Percentiles rank a stretch among this genome's conserved stretches.
These are phyloP conservation scores for Micrasema minimum DNA, from an alignment of 1,140 invertebrate genomes.

Conservation along the genomic window DNA sequence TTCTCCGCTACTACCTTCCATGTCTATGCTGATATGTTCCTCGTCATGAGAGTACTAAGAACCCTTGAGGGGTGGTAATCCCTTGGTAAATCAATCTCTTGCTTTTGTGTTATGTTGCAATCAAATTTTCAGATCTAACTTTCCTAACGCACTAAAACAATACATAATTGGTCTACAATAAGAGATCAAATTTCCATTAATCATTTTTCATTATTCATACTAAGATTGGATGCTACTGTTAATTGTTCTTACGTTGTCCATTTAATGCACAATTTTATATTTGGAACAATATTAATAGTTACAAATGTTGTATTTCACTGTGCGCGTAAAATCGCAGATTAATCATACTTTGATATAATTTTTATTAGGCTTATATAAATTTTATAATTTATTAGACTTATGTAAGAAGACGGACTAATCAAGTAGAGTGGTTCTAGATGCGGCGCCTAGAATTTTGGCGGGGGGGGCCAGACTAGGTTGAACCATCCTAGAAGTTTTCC, in stretches of 20 bases:
- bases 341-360: no score
- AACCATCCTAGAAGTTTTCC: no score
- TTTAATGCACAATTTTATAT: neutral
- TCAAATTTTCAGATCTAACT: conserved; percentile 92
- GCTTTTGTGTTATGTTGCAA: conserved; percentile 93
- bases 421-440: no score
- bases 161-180: neutral
- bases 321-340: neutral
- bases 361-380: no score
- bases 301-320: neutral
- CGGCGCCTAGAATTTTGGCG: no score
- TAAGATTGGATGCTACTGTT: no score
- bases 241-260: neutral
- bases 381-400: no score
- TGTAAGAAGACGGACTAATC: no score
- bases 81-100: conserved; percentile 93
- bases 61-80: conserved; percentile 75
- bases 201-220: neutral
- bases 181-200: neutral
- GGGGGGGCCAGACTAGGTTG: no score
- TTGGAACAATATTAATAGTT: neutral
- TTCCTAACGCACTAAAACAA: conserved; percentile 77
- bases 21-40: conserved; percentile 81
- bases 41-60: conserved; percentile 71
- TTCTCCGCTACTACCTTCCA: conserved; percentile 68